Percentiles rank a stretch among this genome's conserved stretches.
Evolutionary conservation across 2,888 invertebrate genomes (phyloP).

Genomic region (Caenorhabditis angaria): DNA sequence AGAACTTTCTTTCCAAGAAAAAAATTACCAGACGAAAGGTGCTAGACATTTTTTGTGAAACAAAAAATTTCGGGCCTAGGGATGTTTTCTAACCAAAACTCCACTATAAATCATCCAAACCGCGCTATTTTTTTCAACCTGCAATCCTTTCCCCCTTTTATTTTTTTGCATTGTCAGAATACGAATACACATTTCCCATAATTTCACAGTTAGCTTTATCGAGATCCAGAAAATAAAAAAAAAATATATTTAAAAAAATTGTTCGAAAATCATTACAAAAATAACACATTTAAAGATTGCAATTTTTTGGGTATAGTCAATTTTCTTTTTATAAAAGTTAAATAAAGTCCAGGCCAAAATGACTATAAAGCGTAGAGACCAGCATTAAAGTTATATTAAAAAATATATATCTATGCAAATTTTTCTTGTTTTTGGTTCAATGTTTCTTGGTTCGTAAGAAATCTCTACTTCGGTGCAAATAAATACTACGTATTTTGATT

Average conservation of each 20-base stretch:
- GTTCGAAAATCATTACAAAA: neutral
- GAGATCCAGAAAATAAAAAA: no score
- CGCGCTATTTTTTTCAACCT: no score
- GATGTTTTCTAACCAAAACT: no score
- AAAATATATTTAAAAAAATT: neutral
- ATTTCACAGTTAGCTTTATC: constrained; percentile 1
- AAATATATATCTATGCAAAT: constrained; percentile 1
- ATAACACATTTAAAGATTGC: no score
- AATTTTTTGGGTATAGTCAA: no score
- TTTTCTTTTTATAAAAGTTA: no score
- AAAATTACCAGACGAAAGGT: no score
- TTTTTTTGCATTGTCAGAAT: neutral
- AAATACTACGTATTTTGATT: neutral
- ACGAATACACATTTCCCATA: neutral
- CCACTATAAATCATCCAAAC: no score
- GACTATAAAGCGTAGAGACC: neutral
- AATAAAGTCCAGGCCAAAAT: neutral
- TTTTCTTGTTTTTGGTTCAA: neutral
- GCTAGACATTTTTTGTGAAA: no score
- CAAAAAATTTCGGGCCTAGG: no score
- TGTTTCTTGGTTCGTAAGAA: neutral
- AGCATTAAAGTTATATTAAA: neutral
- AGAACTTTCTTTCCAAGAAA: no score
- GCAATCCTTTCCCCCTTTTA: neutral
- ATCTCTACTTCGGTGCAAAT: neutral